A percentile compares a stretch with the other conserved stretches of the same genome.
These are phyloP conservation scores for Manacus vitellinus DNA, from an alignment of 2,113 vertebrate genomes.

Conservation along the genomic window DNA sequence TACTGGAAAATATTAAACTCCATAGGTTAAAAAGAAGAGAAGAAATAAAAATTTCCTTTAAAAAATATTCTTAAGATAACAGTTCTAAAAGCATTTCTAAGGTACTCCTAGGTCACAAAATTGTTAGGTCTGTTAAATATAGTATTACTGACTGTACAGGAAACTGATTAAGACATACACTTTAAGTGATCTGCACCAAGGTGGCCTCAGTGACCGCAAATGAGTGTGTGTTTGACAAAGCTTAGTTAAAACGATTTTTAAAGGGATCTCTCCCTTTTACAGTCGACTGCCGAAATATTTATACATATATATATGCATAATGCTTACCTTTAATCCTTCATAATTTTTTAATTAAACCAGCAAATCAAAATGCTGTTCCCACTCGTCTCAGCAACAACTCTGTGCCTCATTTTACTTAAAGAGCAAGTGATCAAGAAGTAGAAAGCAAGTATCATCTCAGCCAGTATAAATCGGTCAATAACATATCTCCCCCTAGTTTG, in stretches of 20 bases:
- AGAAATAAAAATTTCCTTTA: slow-evolving; percentile 4
- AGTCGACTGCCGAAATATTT: slow-evolving; percentile 72
- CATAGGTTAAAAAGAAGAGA: background rate
- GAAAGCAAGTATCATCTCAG: slow-evolving; percentile 80
- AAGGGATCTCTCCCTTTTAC: slow-evolving; percentile 76
- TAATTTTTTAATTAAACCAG: slow-evolving; percentile 83
- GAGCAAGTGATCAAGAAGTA: slow-evolving; percentile 81
- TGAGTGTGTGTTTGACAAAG: slow-evolving; percentile 85
- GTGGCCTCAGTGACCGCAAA: slow-evolving; percentile 84
- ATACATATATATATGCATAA: slow-evolving; percentile 72
- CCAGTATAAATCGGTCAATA: slow-evolving; percentile 77
- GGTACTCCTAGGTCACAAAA: slow-evolving; percentile 69
- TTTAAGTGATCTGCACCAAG: slow-evolving; percentile 84
- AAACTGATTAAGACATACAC: slow-evolving; percentile 87
- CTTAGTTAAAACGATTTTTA: slow-evolving; percentile 82
- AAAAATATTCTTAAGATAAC: slow-evolving; percentile 25
- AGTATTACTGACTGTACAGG: slow-evolving; percentile 78
- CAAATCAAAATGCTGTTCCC: slow-evolving; percentile 79
- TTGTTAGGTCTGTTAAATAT: slow-evolving; percentile 78
- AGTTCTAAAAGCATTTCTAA: slow-evolving; percentile 63
- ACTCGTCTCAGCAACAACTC: slow-evolving; percentile 78
- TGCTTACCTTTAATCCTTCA: slow-evolving; percentile 86
- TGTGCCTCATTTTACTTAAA: slow-evolving; percentile 84
- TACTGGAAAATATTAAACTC: slow-evolving; percentile 41
- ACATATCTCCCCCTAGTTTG: slow-evolving; percentile 76